Conservation (phyloP, 1,140 invertebrate species). For the Luehdorfia chinensis region DNA sequence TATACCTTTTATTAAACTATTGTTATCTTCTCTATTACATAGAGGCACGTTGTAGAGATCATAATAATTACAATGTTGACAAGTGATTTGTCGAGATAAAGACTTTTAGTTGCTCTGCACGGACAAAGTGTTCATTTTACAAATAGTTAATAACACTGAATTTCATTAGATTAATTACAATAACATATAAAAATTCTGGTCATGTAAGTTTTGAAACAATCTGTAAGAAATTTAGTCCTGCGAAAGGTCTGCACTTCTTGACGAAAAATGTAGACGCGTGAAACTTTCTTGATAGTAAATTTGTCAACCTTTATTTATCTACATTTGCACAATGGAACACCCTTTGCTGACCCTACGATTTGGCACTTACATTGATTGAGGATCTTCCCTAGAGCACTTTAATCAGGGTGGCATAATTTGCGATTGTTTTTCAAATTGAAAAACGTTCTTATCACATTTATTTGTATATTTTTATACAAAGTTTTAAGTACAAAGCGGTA, state of each 20-base stretch:
- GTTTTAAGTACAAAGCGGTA: no score
- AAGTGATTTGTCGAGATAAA: constrained; percentile 5
- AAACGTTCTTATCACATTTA: not conserved
- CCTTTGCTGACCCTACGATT: constrained; percentile 12
- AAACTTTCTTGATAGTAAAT: constrained; percentile 9
- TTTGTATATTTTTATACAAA: not conserved
- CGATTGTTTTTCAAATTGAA: constrained; percentile 11
- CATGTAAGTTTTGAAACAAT: no score
- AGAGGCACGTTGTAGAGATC: not conserved
- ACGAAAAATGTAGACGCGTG: not conserved
- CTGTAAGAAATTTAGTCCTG: no score
- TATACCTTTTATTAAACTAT: no score
- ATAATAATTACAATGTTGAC: constrained; percentile 3
- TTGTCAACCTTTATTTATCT: constrained; percentile 16
- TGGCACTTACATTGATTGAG: constrained; percentile 16
- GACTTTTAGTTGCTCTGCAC: no score
- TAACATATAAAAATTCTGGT: no score
- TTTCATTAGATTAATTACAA: no score
- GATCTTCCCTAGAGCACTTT: not conserved
- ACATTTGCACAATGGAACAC: constrained; percentile 7
- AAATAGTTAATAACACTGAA: no score
- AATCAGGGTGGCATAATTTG: constrained; percentile 3
- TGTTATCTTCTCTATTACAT: constrained; percentile 5
- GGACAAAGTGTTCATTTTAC: no score
- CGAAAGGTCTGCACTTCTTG: no score